These are phyloP conservation scores for Subanguina moxae DNA, from an alignment of 1,140 invertebrate species.

Conservation along the genomic window DNA sequence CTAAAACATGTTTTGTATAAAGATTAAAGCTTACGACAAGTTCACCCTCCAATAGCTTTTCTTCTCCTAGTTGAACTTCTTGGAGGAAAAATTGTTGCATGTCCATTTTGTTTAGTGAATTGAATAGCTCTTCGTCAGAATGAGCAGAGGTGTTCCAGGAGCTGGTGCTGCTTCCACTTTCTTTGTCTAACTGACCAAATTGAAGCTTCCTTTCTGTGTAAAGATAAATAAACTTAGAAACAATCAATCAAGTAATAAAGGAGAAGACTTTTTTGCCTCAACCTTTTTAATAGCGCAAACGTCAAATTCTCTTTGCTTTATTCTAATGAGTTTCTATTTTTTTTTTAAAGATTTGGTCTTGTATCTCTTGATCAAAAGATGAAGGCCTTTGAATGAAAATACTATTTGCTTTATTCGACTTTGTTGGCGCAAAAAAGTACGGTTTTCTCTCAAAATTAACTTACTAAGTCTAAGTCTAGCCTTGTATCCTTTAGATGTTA, in stretches of 20 bases:
- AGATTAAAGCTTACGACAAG: background rate
- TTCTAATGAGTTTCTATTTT: too few relatives aligned
- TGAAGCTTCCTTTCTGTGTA: background rate
- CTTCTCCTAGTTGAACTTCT: constrained; percentile 15
- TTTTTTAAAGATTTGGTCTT: too few relatives aligned
- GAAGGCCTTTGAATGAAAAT: too few relatives aligned
- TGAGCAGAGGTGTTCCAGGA: background rate
- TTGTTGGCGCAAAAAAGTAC: too few relatives aligned
- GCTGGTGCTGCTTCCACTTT: background rate
- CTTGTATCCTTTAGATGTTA: background rate
- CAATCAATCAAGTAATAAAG: too few relatives aligned
- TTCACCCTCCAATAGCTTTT: constrained; percentile 7
- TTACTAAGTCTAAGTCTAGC: constrained; percentile 5
- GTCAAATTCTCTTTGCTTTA: too few relatives aligned
- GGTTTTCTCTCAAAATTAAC: too few relatives aligned
- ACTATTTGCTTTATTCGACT: too few relatives aligned
- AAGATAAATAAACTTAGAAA: background rate
- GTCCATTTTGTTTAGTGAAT: too few relatives aligned
- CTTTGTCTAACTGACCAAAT: constrained; percentile 1
- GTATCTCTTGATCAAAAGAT: too few relatives aligned
- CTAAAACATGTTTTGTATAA: constrained; percentile 6
- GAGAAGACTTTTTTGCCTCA: too few relatives aligned
- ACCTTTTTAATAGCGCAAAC: too few relatives aligned
- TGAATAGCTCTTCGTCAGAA: background rate
- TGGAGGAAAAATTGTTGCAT: constrained; percentile 11